These are phyloP conservation scores for Hippocampus abdominalis DNA, from an alignment of 2,113 vertebrate genomes.

Conservation along the genomic window DNA sequence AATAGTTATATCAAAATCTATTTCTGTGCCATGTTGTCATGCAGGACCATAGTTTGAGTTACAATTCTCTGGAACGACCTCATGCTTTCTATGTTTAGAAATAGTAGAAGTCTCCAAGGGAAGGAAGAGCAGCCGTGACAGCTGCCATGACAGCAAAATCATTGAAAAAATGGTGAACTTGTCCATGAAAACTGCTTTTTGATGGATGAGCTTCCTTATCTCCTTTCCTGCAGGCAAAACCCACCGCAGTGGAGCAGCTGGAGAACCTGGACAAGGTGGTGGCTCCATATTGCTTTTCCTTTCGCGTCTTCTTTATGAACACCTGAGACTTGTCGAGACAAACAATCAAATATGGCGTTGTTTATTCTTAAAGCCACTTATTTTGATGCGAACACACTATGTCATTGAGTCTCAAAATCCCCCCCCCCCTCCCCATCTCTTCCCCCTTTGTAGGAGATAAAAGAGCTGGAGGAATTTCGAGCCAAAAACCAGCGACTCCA, in stretches of 20 bases:
- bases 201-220: neutral
- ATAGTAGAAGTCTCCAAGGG: neutral
- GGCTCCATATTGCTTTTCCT: neutral
- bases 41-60: neutral
- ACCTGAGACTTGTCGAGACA: neutral
- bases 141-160: neutral
- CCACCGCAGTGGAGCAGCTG: constrained; percentile 87
- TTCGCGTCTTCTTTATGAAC: neutral
- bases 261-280: constrained; percentile 93
- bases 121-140: neutral
- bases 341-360: neutral
- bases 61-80: neutral
- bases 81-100: neutral
- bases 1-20: no score
- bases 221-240: constrained; percentile 77
- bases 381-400: no score
- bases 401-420: neutral
- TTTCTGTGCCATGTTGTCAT: neutral
- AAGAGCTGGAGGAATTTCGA: constrained; percentile 88
- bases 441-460: constrained; percentile 82
- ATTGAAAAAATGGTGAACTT: neutral
- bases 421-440: neutral
- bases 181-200: neutral
- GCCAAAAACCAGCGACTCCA: constrained; percentile 93
- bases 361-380: neutral